A percentile compares a stretch with the other conserved stretches of the same genome.
Evolutionary conservation across 2,113 vertebrate genomes (phyloP).

Genomic region (Balaeniceps rex): DNA sequence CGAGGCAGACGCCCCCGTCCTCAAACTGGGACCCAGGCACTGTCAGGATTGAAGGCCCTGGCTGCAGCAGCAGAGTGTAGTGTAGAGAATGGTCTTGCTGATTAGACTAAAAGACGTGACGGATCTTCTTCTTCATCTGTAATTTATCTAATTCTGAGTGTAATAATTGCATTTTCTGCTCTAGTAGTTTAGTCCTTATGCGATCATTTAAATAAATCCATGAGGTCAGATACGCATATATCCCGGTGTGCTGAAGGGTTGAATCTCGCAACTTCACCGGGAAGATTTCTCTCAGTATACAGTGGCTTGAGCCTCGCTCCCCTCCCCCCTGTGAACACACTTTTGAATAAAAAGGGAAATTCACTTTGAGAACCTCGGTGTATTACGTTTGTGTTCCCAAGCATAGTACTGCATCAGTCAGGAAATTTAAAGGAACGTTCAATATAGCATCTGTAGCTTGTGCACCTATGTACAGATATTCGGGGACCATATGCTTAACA

Average conservation of each 20-base stretch:
- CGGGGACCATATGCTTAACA: background rate
- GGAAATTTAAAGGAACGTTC: rapidly evolving
- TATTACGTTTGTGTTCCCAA: background rate
- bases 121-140: background rate
- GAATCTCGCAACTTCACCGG: rapidly evolving
- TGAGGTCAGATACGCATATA: rapidly evolving
- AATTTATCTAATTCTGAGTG: background rate
- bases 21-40: background rate
- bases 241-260: background rate
- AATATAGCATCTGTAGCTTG: background rate
- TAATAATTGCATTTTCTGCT: background rate
- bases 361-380: background rate
- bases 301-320: background rate
- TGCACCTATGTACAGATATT: background rate
- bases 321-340: background rate
- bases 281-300: background rate
- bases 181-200: background rate
- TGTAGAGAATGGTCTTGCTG: background rate
- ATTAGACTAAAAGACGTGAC: background rate
- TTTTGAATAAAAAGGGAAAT: background rate
- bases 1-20: background rate
- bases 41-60: background rate
- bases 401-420: background rate
- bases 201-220: background rate
- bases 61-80: background rate